A percentile compares a stretch with the other conserved stretches of the same genome.
These are phyloP conservation scores for Bufo bufo DNA, from an alignment of 2,113 vertebrate genomes.

Conservation along the genomic window DNA sequence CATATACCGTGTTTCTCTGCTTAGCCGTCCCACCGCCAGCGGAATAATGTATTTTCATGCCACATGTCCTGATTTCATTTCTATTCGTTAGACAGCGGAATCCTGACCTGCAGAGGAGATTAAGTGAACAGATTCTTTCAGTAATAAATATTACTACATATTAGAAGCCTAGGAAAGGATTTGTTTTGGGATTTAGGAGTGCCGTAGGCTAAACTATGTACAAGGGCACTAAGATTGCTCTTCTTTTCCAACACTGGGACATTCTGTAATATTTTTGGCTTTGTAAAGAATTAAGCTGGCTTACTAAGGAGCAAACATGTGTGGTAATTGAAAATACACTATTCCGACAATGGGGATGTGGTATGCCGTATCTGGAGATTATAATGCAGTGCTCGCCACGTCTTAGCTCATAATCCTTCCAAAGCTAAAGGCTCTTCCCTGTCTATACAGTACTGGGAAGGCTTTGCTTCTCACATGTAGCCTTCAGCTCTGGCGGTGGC, in stretches of 20 bases:
- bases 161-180: constrained; percentile 80
- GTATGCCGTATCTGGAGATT: constrained; percentile 74
- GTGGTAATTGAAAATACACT: constrained; percentile 80
- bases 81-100: constrained; percentile 64
- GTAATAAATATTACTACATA: constrained; percentile 84
- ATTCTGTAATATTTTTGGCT: constrained; percentile 80
- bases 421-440: constrained; percentile 60
- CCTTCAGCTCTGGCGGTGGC: not conserved
- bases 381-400: constrained; percentile 76
- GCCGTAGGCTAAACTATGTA: constrained; percentile 84
- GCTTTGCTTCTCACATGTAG: too few relatives aligned
- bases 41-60: constrained; percentile 62
- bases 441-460: not conserved
- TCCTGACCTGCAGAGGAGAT: constrained; percentile 74
- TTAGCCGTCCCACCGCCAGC: not conserved
- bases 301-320: constrained; percentile 82
- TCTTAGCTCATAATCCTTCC: constrained; percentile 76
- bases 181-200: constrained; percentile 84
- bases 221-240: constrained; percentile 79
- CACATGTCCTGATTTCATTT: constrained; percentile 66
- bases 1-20: too few relatives aligned
- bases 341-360: constrained; percentile 69
- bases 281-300: constrained; percentile 79
- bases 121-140: constrained; percentile 80
- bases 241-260: constrained; percentile 73